Base-by-base conservation (phyloP, 2,797 vertebrate species). In the Bufotes viridis region DNA sequence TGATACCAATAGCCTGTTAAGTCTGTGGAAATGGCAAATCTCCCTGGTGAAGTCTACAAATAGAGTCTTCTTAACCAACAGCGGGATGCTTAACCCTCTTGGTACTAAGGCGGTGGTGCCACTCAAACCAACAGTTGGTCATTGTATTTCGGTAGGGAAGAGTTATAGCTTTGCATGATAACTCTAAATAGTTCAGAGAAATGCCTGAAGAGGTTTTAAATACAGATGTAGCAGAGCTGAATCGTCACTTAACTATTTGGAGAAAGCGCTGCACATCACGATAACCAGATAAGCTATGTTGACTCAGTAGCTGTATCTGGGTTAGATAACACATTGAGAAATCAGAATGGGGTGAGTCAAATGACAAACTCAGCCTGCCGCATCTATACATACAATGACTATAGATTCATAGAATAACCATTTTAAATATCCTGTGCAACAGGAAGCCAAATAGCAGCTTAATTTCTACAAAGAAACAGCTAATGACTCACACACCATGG, bases 1-100 rank as follows among this genome's bases (percentile, higher is more conserved):
- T 87, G 89, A 91, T 92, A 92, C 84, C 86, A 91, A 92, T 42
- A 92, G 92, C 91, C 92, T 93, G 90, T 83, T 88, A 92, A 88
- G 80, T 57, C 81, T 53, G 88, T 91, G 85, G 65, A 87, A 90
- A 91, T 94, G 88, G 91, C 92, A 92, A 90, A 91, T 93, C 90
- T 91, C 91, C 70, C 87, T 93, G 92, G 91, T 78, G 86, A 82
- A 90, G 90, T 90, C 90, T 87, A 92, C 91, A 90, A 91, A 91
- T 90, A 90, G 91, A 93, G 91, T 90, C 91, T 91, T 93, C 90
- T 89, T 90, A 60, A 85, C 91, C 91, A 96, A 94, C 92, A 72
- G 84, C 67, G 57, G 76, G 79, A 81, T 42, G 70, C 85, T 86
- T 86, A 89, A 89, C 84, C 53, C 74, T 13, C 61, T 69, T 69